Percentiles rank a stretch among this genome's conserved stretches.
These are phyloP conservation scores for Strigamia transsilvanica DNA, from an alignment of 2,888 invertebrate genomes.

Conservation along the genomic window DNA sequence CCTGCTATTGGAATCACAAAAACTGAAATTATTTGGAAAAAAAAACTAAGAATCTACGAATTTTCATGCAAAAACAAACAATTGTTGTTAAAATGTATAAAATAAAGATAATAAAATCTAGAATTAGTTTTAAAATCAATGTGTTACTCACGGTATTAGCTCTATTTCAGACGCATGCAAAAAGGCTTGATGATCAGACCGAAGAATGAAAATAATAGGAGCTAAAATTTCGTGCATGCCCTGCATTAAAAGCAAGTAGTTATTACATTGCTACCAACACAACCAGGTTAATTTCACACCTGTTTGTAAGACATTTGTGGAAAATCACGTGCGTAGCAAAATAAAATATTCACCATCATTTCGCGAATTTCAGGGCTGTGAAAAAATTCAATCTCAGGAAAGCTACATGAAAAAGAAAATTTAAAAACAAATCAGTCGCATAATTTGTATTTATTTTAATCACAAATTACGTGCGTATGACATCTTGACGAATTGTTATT, in stretches of 20 bases:
- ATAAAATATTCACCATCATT: conserved; percentile 73
- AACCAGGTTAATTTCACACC: conserved; percentile 61
- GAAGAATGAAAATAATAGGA: conserved; percentile 78
- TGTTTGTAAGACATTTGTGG: conserved; percentile 78
- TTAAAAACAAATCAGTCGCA: conserved; percentile 57
- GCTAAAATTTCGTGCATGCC: conserved; percentile 90
- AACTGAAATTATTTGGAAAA: conserved; percentile 54
- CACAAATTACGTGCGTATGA: conserved; percentile 72
- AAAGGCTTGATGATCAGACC: conserved; percentile 76
- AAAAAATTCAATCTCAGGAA: conserved; percentile 83
- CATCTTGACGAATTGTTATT: conserved; percentile 80
- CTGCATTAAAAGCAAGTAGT: conserved; percentile 61
- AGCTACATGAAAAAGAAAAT: conserved; percentile 63
- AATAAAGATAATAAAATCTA: background rate
- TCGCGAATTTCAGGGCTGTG: conserved; percentile 74
- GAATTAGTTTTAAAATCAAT: background rate
- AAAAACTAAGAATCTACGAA: background rate
- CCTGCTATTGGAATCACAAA: conserved; percentile 56
- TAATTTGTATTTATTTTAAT: background rate
- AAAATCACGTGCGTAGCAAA: conserved; percentile 72
- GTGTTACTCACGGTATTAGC: conserved; percentile 62
- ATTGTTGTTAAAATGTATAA: background rate
- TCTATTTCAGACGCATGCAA: conserved; percentile 70
- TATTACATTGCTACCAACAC: conserved; percentile 26
- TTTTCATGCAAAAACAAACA: background rate